Percentiles rank a stretch among this genome's conserved stretches.
phyloP scores from a whole-genome alignment of 2,797 vertebrate genomes.

The Enteromius treurensis region DNA sequence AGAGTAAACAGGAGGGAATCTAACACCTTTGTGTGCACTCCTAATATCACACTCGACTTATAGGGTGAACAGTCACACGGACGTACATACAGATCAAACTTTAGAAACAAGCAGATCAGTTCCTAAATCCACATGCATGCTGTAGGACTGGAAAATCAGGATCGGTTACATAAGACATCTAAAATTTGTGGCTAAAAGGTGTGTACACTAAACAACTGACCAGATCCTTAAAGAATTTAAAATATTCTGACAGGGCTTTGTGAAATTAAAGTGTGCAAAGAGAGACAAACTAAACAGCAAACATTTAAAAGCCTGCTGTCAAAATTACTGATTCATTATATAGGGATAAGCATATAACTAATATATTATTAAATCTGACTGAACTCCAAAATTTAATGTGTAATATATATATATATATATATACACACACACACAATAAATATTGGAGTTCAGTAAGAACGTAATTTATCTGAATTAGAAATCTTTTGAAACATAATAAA shows the following conservation, averaged over 20 bases:
- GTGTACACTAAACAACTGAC: constrained; percentile 17
- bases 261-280: constrained; percentile 61
- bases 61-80: constrained; percentile 44
- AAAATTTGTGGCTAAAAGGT: background rate
- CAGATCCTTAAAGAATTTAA: constrained; percentile 65
- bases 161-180: constrained; percentile 4
- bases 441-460: background rate
- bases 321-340: background rate
- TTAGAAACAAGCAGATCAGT: constrained; percentile 47
- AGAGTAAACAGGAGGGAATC: constrained; percentile 72
- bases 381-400: too few species aligned
- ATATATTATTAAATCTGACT: background rate
- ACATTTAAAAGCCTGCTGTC: too few species aligned
- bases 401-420: too few species aligned
- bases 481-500: background rate
- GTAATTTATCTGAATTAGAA: background rate
- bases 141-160: constrained; percentile 47
- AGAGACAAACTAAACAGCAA: constrained; percentile 5
- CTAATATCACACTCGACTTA: constrained; percentile 57
- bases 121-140: constrained; percentile 43
- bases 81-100: constrained; percentile 44
- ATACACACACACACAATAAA: background rate
- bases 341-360: background rate
- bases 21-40: constrained; percentile 69
- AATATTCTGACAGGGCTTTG: constrained; percentile 73